These are phyloP conservation scores for human (Homo sapiens) DNA, from an alignment of 2,113 vertebrate species.

Conservation along the genomic window GRCh38 chr19:40534001-40534500, in stretches of 20 bases:
- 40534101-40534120: constrained; percentile 93
- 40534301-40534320: constrained; percentile 90
- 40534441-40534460: background rate
- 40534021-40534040: background rate
- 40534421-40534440: background rate
- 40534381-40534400: rapidly evolving
- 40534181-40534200: constrained; percentile 91
- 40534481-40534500: background rate
- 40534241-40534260: constrained; percentile 88
- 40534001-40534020: background rate
- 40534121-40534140: constrained; percentile 89
- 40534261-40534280: constrained; percentile 90
- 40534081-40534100: constrained; percentile 92
- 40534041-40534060: background rate
- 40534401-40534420: background rate
- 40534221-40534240: constrained; percentile 93
- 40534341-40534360: constrained; percentile 83
- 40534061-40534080: constrained; percentile 78
- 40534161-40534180: constrained; percentile 92
- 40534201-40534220: constrained; percentile 92
- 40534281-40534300: constrained; percentile 88
- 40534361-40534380: no score
- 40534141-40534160: constrained; percentile 94
- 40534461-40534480: background rate
- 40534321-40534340: constrained; percentile 93